Evolutionary conservation across 2,888 invertebrate genomes (phyloP), one percentile per base, ranked within the genome.

Genomic region (Aphelenchoides bicaudatus): DNA sequence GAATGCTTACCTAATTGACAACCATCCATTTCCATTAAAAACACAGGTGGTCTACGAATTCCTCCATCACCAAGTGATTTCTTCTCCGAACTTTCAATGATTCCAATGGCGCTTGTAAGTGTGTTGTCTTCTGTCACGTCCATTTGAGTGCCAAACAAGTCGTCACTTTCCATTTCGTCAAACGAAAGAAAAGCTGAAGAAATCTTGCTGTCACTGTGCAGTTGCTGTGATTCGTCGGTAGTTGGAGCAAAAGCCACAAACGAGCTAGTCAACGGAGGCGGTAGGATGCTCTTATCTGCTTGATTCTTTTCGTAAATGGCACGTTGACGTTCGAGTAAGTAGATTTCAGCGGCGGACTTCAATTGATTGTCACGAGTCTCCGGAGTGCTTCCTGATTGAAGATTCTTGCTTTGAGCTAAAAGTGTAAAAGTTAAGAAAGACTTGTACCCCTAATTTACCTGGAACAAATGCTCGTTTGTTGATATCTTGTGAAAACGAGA

Each of bases 1-100:
- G 34, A 34, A n/a, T 10, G 25, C 10, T 43, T n/a, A 43, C 43
- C 43, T n/a, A 25, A 43, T n/a, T 38, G 52, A 34, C 52, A 51
- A 16, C 37, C 39, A 2, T 51, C 52, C 13, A 51, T 21, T 30
- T 51, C 52, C 2, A 34, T 39, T 2, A 28, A 8, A 10, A 23
- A 51, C 16, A 30, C 10, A 8, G 52, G 30, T 8, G 30, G 19
- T 37, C 37, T 13, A 16, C 37, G 31, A 8, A 43, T 43, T 10
- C 25, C 21, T 25, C 8, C 43, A 25, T 43, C 43, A 6, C 16
- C 16, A 21, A 19, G 21, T 19, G 8, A 21, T 25, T 43, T 43
- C 43, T 43, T 43, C 23, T 43, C 43, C 21, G 43, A 19, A 8
- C 23, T 19, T 8, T 10, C 6, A 10, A 25, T 6, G 43, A 43